Evolutionary conservation across 2,888 invertebrate genomes (phyloP).

Genomic region (Eledone cirrhosa): DNA sequence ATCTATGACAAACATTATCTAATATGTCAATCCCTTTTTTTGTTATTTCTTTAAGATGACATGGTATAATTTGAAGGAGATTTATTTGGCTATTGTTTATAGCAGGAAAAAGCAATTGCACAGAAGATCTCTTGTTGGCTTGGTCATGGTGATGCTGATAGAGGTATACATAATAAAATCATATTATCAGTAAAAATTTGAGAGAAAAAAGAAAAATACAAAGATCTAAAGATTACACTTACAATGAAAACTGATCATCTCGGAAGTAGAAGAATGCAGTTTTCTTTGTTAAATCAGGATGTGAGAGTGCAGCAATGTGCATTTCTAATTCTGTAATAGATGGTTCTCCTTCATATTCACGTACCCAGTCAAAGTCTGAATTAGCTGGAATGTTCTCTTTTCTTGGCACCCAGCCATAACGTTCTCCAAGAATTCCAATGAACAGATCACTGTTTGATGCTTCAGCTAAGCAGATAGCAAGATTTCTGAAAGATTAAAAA

Average conservation of each 20-base stretch:
- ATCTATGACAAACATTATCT: no score
- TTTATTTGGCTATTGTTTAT: no score
- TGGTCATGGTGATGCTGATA: background rate
- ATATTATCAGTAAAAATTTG: no score
- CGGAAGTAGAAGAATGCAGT: constrained; percentile 67
- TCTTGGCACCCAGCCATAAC: constrained; percentile 66
- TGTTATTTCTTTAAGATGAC: no score
- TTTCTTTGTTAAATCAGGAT: constrained; percentile 43
- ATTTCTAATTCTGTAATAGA: constrained; percentile 69
- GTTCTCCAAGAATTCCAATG: constrained; percentile 66
- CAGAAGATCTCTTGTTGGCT: no score
- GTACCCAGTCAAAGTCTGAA: constrained; percentile 64
- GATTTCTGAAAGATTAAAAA: constrained; percentile 52
- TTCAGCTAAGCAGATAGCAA: constrained; percentile 67
- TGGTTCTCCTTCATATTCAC: constrained; percentile 57
- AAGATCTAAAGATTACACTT: constrained; percentile 31
- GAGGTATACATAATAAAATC: no score
- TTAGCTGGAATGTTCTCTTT: constrained; percentile 57
- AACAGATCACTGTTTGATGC: constrained; percentile 66
- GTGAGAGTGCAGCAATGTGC: constrained; percentile 58
- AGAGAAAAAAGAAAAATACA: background rate
- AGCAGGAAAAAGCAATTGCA: no score
- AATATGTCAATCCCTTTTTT: no score
- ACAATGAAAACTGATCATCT: constrained; percentile 56
- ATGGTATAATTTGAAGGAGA: no score